phyloP scores from a whole-genome alignment of 2,797 vertebrate species.

The Sebastes trivittatus region DNA sequence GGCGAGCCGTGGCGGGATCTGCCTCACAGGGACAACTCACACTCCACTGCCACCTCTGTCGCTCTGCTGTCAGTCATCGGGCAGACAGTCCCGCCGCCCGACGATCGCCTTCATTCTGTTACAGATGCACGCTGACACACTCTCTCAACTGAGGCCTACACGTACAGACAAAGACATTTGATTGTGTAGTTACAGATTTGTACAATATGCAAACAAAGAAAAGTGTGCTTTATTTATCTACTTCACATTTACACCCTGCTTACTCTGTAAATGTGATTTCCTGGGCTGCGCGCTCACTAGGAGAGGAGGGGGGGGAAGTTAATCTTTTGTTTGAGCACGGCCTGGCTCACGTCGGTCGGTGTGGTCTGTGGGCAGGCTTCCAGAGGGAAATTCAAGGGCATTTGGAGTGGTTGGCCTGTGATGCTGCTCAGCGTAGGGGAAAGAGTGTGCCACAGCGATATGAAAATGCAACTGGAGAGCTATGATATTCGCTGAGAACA shows the following conservation, averaged over 20 bases:
- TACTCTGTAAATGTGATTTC: conserved; percentile 50
- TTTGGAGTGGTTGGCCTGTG: conserved; percentile 65
- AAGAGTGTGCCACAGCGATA: conserved; percentile 63
- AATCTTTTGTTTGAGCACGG: conserved; percentile 75
- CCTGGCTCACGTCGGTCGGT: conserved; percentile 54
- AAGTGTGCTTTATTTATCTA: conserved; percentile 20
- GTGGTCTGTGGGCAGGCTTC: conserved; percentile 70
- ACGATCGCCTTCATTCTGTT: conserved; percentile 22
- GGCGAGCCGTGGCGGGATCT: conserved; percentile 50
- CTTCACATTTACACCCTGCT: conserved; percentile 44
- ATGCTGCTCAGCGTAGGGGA: conserved; percentile 62
- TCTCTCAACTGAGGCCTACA: not conserved
- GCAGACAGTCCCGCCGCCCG: conserved; percentile 52
- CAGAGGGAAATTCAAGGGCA: conserved; percentile 77
- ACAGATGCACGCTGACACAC: conserved; percentile 21
- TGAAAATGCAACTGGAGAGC: conserved; percentile 69
- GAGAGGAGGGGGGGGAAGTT: conserved; percentile 56
- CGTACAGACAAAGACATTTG: conserved; percentile 2
- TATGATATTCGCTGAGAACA: conserved; percentile 68
- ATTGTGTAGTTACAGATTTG: conserved; percentile 1
- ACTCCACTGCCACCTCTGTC: conserved; percentile 72
- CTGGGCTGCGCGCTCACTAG: conserved; percentile 30
- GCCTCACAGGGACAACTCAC: conserved; percentile 72
- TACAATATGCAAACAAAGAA: conserved; percentile 20
- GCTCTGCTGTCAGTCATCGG: conserved; percentile 69